These are phyloP conservation scores for Tenodera sinensis DNA, from an alignment of 2,888 invertebrate genomes.

Conservation along the genomic window DNA sequence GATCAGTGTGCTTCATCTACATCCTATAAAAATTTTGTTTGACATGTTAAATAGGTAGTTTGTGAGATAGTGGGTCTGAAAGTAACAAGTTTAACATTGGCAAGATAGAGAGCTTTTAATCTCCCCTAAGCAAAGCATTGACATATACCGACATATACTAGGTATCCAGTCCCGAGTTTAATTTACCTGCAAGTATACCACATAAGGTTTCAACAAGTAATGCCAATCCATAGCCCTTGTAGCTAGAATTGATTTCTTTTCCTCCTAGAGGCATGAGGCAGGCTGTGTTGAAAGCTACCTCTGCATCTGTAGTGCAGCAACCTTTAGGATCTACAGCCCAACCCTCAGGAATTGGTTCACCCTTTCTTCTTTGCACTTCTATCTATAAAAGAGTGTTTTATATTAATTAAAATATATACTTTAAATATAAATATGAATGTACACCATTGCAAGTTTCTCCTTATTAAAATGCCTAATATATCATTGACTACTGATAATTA, in stretches of 20 bases:
- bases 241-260: constrained; percentile 68
- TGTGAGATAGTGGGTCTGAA: too few relatives aligned
- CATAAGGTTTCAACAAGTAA: constrained; percentile 84
- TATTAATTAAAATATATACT: not conserved
- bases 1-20: too few relatives aligned
- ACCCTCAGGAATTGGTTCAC: constrained; percentile 69
- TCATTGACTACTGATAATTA: too few relatives aligned
- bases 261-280: constrained; percentile 74
- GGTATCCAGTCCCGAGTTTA: not conserved
- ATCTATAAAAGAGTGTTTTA: constrained; percentile 50
- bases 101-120: not conserved
- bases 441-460: too few relatives aligned
- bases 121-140: not conserved
- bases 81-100: too few relatives aligned
- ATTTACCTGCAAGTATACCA: constrained; percentile 69
- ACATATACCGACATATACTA: too few relatives aligned
- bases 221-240: constrained; percentile 85
- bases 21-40: too few relatives aligned
- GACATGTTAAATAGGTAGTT: too few relatives aligned
- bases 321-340: constrained; percentile 79
- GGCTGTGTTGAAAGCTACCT: constrained; percentile 55
- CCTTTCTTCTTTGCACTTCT: constrained; percentile 78
- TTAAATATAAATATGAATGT: not conserved
- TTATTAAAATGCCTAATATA: not conserved
- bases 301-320: constrained; percentile 62